Percentiles rank a stretch among this genome's conserved stretches.
phyloP scores from a whole-genome alignment of 2,113 vertebrate species.

The Halichoerus grypus region DNA sequence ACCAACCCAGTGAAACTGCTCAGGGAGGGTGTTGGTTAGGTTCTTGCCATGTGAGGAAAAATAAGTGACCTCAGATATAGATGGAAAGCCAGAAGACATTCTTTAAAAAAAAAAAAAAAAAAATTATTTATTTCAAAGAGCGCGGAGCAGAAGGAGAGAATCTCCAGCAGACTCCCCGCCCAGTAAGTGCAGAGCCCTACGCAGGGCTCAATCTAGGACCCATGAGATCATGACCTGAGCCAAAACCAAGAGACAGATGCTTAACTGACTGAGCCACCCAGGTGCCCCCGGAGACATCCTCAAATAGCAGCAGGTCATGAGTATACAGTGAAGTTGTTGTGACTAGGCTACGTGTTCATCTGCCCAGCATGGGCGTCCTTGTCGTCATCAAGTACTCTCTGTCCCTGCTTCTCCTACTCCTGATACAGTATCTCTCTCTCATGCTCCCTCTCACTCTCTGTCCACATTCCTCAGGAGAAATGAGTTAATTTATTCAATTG shows the following conservation, averaged over 20 bases:
- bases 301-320: neutral
- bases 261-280: neutral
- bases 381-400: neutral
- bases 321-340: neutral
- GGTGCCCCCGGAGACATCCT: neutral
- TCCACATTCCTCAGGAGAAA: neutral
- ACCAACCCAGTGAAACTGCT: neutral
- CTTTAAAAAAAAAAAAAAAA: neutral
- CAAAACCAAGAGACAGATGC: neutral
- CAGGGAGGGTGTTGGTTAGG: neutral
- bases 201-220: neutral
- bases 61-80: neutral
- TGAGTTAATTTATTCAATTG: neutral
- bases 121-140: too few species aligned
- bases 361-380: neutral
- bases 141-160: neutral
- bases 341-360: neutral
- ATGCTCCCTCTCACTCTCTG: neutral
- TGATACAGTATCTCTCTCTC: neutral
- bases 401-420: neutral
- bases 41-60: neutral
- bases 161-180: neutral
- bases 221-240: neutral
- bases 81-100: neutral
- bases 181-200: neutral